Conservation (phyloP, 1,140 invertebrate genomes). For the Caenorhabditis elegans region DNA sequence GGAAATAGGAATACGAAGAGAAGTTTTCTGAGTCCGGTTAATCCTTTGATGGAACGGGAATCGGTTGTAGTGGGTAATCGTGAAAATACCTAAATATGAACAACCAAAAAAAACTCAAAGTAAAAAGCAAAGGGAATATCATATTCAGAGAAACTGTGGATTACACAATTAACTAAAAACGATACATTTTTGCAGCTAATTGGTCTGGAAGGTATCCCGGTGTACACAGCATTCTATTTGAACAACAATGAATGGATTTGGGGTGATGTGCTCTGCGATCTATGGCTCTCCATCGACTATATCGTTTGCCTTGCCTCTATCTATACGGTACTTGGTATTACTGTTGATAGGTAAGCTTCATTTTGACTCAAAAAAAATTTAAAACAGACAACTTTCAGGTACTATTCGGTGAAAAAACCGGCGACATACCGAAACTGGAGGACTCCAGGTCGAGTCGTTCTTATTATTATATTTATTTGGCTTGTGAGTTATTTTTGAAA, state of each 20-base stretch:
- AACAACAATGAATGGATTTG: conserved; percentile 90
- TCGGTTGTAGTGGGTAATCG: neutral
- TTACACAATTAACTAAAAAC: neutral
- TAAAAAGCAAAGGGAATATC: no score
- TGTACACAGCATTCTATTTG: conserved; percentile 83
- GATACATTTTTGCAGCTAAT: conserved; percentile 71
- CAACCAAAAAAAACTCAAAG: neutral
- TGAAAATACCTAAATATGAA: neutral
- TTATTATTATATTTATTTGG: conserved; percentile 85
- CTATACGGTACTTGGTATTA: conserved; percentile 97
- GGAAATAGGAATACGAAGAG: neutral
- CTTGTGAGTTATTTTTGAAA: conserved; percentile 70
- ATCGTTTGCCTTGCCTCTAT: conserved; percentile 97
- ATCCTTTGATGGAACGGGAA: conserved; percentile 35
- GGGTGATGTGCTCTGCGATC: conserved; percentile 89
- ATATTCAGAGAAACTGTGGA: no score
- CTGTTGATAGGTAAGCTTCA: conserved; percentile 78
- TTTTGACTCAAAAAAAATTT: neutral
- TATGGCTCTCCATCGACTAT: conserved; percentile 98
- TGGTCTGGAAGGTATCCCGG: conserved; percentile 75
- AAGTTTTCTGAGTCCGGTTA: neutral
- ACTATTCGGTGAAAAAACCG: conserved; percentile 97
- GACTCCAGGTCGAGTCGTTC: conserved; percentile 85
- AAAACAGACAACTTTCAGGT: conserved; percentile 68
- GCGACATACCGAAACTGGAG: conserved; percentile 95